phyloP scores from a whole-genome alignment of 1,140 invertebrate genomes.

The Lepidurus packardi region DNA sequence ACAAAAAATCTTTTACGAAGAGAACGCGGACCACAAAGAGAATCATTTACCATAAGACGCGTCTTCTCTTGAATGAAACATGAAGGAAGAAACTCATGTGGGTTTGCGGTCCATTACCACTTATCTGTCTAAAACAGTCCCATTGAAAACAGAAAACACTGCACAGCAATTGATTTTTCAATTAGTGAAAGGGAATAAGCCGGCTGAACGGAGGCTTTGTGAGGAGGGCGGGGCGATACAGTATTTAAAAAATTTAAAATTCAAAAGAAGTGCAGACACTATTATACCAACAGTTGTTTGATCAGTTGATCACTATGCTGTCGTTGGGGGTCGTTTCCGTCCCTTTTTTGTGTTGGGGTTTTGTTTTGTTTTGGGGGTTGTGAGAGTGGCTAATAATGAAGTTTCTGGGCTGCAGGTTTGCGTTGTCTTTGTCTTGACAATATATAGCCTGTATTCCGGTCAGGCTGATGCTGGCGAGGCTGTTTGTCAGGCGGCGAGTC shows the following conservation, averaged over 20 bases:
- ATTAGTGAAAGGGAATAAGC: background rate
- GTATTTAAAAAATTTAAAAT: background rate
- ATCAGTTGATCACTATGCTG: background rate
- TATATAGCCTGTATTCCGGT: constrained; percentile 21
- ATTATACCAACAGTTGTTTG: constrained; percentile 11
- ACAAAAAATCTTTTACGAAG: background rate
- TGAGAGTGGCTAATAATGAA: constrained; percentile 10
- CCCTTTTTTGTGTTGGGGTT: background rate
- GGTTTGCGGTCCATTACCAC: background rate
- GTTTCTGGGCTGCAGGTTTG: constrained; percentile 16
- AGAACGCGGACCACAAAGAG: background rate
- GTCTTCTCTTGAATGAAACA: constrained; percentile 12
- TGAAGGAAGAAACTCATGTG: background rate
- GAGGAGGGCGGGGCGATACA: background rate
- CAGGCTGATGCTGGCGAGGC: constrained; percentile 20
- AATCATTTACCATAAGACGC: background rate
- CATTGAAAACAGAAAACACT: constrained; percentile 4
- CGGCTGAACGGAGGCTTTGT: background rate
- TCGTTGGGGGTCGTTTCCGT: background rate
- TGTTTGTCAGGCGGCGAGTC: constrained; percentile 20
- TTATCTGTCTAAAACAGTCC: constrained; percentile 22
- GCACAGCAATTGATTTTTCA: background rate
- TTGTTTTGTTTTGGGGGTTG: background rate
- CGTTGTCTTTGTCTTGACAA: constrained; percentile 16
- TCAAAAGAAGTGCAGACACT: background rate